phyloP scores from a whole-genome alignment of 2,113 vertebrate species.

The Myrmophylax atrothorax region DNA sequence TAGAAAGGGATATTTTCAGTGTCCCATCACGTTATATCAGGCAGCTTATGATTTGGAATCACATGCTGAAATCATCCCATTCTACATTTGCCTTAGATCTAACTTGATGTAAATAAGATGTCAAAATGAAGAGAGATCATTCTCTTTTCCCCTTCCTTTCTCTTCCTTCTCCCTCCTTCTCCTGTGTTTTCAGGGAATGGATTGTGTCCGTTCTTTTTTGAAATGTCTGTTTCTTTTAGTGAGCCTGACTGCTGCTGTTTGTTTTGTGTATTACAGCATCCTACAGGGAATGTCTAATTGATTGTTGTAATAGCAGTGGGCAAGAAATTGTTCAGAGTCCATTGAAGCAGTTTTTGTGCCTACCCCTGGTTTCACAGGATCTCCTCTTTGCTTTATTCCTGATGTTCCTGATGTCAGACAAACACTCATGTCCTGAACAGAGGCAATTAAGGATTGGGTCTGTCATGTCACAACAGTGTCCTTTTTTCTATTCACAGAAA shows the following conservation, averaged over 20 bases:
- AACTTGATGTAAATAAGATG: background rate
- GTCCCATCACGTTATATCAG: background rate
- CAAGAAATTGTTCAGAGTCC: background rate
- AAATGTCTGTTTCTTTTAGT: background rate
- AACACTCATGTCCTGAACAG: background rate
- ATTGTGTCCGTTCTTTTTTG: background rate
- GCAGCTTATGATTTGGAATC: background rate
- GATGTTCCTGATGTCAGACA: background rate
- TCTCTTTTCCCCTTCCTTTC: background rate
- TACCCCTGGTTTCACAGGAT: background rate
- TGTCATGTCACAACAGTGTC: background rate
- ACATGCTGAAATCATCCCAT: background rate
- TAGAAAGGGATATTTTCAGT: background rate
- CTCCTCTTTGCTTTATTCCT: background rate
- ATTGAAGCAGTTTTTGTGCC: background rate
- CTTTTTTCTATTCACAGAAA: background rate
- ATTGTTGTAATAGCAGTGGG: background rate
- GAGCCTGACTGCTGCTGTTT: background rate
- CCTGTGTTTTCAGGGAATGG: background rate
- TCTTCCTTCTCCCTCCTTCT: background rate
- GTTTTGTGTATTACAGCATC: background rate
- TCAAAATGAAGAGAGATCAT: background rate
- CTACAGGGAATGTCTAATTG: background rate
- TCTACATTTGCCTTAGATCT: background rate
- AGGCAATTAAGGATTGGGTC: constrained; percentile 4